Evolutionary conservation across 2,888 invertebrate species (phyloP), one percentile per base, ranked within the genome.

Genomic region (Endotricha flammealis): DNA sequence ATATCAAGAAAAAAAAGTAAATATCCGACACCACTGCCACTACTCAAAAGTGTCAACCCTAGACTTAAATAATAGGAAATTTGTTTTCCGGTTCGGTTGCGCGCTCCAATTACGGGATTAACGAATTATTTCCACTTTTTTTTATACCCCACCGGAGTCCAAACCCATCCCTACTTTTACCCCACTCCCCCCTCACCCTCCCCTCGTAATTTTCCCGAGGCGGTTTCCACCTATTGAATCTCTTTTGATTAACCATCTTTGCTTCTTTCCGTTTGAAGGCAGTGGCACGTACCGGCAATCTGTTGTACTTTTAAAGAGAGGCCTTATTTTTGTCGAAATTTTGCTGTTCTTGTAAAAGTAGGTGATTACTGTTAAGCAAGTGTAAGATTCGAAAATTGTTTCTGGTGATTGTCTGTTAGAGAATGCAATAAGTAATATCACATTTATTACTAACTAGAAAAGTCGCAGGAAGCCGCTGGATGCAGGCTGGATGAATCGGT

Each of bases 81-180:
- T 87, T 85, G 85, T 85, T 82, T 86, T 87, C 87, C 87, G 87
- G 87, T 87, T 87, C 87, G 86, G 82, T 87, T 76, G 83, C 85
- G 76, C 68, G 77, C 65, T 72, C 74, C 83, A 82, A 83, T 81
- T 86, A 83, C 83, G 79, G 62, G 79, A 87, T 87, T 87, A 87
- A 82, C 73, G 78, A 85, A 86, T 86, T 87, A 85, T 85, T 85
- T 85, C 83, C 83, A 85, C 82, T 81, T 83, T 86, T 82, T 79
- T 67, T n/a, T n/a, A n/a, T n/a, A n/a, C n/a, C 57, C 51, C 54
- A 46, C 53, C 52, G 50, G 57, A 40, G 56, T 50, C 59, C 53
- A n/a, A n/a, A 42, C 52, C 61, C 44, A 34, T 46, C 32, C 32
- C 17, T 27, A 42, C 48, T 33, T n/a, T n/a, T n/a, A n/a, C 25